Evolutionary conservation across 1,140 invertebrate species (phyloP), one percentile per base, ranked within the genome.

Genomic region (Zaprionus ornatus): DNA sequence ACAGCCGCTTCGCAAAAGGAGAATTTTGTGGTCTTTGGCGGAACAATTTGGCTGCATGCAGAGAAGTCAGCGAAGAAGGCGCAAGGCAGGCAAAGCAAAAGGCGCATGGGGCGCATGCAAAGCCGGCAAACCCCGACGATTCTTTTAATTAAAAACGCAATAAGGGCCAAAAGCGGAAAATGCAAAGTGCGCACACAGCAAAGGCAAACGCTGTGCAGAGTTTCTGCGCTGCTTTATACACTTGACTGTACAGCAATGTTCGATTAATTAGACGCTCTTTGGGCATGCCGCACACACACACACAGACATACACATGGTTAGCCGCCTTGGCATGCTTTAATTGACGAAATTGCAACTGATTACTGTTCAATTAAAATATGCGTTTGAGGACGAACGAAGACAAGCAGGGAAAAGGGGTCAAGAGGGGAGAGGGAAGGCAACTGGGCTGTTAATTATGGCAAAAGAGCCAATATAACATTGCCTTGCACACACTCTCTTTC

Each of bases 261-360:
- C 80, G 71, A 87, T 87, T 88, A 88, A 87, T 87, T 88, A 84
- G 84, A 84, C 71, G 65, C 23, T 59, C 40, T 55, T 66, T 61
- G 54, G 21, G 45, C 32, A n/a, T 35, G 40, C 23, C 40, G 19
- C 40, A 50, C 10, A 50, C 19, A 50, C 19, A 48, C 42, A 21
- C 3, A 50, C 19, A 50, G 17, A 23, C 19, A 50, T 10, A 50
- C 3, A 19, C 45, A 50, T 23, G 57, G 32, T 32, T 63, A 17
- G 40, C 40, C 40, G 40, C 40, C 40, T 45, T 45, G 40, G 40
- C n/a, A 9, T 17, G 19, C 61, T 74, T 78, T 59, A 70, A 70
- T 32, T 48, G 19, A 12, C 13, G 35, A 15, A 21, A 56, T 74
- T 76, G 65, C 32, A 62, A 48, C 56, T 66, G 76, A 81, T 79